A percentile compares a stretch with the other conserved stretches of the same genome.
Conservation (phyloP, 2,888 invertebrate genomes). For the Platycheirus rosarum region DNA sequence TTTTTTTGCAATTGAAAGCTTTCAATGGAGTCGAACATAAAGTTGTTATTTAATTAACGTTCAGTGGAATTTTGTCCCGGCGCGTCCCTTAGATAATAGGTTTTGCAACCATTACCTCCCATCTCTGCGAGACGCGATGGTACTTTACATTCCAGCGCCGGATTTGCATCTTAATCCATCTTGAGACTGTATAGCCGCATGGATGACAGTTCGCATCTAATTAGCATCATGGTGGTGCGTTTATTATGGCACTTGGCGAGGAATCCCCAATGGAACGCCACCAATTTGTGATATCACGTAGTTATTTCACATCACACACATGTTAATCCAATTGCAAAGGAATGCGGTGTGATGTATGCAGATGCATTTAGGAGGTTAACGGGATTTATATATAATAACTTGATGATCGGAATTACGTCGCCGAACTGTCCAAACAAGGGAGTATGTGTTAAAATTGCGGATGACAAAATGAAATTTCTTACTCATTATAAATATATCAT, state of each 20-base stretch:
- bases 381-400: slow-evolving; percentile 32
- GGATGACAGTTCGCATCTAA: slow-evolving; percentile 68
- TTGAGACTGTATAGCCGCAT: slow-evolving; percentile 65
- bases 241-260: slow-evolving; percentile 63
- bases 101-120: neutral
- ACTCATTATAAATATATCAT: neutral
- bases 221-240: slow-evolving; percentile 67
- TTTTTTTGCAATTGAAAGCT: slow-evolving; percentile 23
- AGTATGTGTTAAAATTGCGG: slow-evolving; percentile 18
- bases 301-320: slow-evolving; percentile 23
- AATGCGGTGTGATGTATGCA: slow-evolving; percentile 20
- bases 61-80: slow-evolving; percentile 17
- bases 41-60: slow-evolving; percentile 70
- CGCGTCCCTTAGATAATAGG: slow-evolving; percentile 19
- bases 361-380: slow-evolving; percentile 10
- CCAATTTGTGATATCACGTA: slow-evolving; percentile 66
- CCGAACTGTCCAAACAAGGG: slow-evolving; percentile 47
- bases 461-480: slow-evolving; percentile 63
- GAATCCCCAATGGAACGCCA: slow-evolving; percentile 60
- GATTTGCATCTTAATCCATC: slow-evolving; percentile 71
- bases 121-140: neutral
- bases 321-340: slow-evolving; percentile 63
- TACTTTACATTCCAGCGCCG: slow-evolving; percentile 43
- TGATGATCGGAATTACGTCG: slow-evolving; percentile 65
- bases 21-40: slow-evolving; percentile 53